Percentiles rank a stretch among this genome's conserved stretches.
These are phyloP conservation scores for Gnathonemus echidnorhynchus DNA, from an alignment of 2,113 vertebrate species.

Conservation along the genomic window DNA sequence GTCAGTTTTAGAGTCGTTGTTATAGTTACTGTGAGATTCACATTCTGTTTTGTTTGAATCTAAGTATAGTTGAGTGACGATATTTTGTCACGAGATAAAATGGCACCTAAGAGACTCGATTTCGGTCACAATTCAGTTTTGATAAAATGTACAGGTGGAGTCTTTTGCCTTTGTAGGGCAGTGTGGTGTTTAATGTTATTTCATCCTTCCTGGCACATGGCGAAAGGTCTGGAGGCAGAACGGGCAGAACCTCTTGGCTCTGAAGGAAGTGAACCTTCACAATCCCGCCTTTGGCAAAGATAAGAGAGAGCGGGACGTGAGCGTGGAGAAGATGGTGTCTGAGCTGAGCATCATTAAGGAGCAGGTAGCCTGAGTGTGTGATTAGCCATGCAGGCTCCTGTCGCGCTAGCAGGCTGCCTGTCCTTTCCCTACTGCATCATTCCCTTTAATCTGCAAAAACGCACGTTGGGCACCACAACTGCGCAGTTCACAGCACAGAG, in stretches of 20 bases:
- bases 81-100: not conserved
- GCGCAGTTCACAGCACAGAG: not conserved
- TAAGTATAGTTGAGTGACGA: not conserved
- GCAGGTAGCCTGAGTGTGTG: constrained; percentile 56
- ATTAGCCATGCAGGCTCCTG: not conserved
- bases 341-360: constrained; percentile 83
- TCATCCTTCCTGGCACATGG: not conserved
- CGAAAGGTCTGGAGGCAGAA: constrained; percentile 73
- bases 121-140: not conserved
- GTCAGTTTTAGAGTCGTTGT: not conserved
- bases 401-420: not conserved
- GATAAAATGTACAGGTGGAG: not conserved
- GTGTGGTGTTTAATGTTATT: not conserved
- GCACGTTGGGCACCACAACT: not conserved
- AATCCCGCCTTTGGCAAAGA: constrained; percentile 83
- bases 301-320: constrained; percentile 78
- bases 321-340: constrained; percentile 77
- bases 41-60: not conserved
- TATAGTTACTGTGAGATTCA: not conserved
- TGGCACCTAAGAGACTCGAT: not conserved
- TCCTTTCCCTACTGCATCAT: not conserved
- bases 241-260: constrained; percentile 73
- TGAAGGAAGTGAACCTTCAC: constrained; percentile 86
- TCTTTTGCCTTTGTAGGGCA: not conserved
- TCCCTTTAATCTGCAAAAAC: not conserved